Evolutionary conservation across 2,113 vertebrate species (phyloP).

Genomic region (Eptatretus burgeri): DNA sequence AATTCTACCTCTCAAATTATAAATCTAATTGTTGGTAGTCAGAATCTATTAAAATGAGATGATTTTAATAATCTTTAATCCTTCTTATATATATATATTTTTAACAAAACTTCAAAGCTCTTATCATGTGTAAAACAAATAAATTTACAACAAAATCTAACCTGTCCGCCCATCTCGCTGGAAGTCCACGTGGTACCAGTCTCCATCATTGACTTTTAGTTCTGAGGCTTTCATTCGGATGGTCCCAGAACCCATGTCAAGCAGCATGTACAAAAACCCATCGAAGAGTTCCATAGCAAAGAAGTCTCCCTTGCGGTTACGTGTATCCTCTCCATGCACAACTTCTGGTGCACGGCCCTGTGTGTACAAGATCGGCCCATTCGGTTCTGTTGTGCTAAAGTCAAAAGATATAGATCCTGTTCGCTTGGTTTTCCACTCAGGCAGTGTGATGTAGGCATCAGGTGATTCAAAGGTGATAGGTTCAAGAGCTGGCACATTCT

Average conservation of each 20-base stretch:
- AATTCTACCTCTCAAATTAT: too few species aligned
- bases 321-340: slow-evolving; percentile 58
- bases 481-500: slow-evolving; percentile 47
- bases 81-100: too few species aligned
- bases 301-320: slow-evolving; percentile 76
- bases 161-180: slow-evolving; percentile 80
- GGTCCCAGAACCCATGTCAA: slow-evolving; percentile 93
- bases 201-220: slow-evolving; percentile 90
- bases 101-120: too few species aligned
- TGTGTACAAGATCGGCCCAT: slow-evolving; percentile 70
- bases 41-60: too few species aligned
- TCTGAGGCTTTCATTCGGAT: slow-evolving; percentile 71
- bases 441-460: slow-evolving; percentile 33
- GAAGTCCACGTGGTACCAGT: slow-evolving; percentile 97
- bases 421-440: slow-evolving; percentile 42
- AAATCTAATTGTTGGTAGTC: too few species aligned
- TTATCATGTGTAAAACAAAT: too few species aligned
- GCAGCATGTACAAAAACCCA: slow-evolving; percentile 61
- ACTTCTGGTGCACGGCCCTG: slow-evolving; percentile 70
- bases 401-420: slow-evolving; percentile 60
- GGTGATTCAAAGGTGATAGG: slow-evolving; percentile 52
- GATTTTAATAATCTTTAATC: too few species aligned
- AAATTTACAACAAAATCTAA: slow-evolving; percentile 14
- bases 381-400: slow-evolving; percentile 55
- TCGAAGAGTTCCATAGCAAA: slow-evolving; percentile 96